Evolutionary conservation across 2,797 vertebrate species (phyloP).

Genomic region (Diplodus puntazzo): DNA sequence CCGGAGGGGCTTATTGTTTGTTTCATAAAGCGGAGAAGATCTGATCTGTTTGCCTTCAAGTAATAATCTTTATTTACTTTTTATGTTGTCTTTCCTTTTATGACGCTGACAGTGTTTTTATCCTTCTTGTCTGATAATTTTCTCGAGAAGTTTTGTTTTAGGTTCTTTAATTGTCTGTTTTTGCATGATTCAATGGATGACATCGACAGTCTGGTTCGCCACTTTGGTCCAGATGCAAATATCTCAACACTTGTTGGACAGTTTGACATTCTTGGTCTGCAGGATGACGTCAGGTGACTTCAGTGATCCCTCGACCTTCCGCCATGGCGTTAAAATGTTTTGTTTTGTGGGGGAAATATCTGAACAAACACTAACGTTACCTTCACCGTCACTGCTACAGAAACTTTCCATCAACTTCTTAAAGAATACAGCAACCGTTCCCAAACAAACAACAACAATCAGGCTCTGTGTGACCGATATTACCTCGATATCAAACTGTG

Average conservation of each 20-base stretch:
- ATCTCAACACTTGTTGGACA: too few relatives aligned
- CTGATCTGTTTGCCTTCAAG: not conserved
- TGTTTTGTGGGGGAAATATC: not conserved
- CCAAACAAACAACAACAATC: too few relatives aligned
- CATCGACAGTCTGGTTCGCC: too few relatives aligned
- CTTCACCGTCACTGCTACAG: too few relatives aligned
- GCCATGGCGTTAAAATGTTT: not conserved
- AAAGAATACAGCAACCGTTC: too few relatives aligned
- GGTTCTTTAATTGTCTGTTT: not conserved
- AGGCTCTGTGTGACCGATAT: not conserved
- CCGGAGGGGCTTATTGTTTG: not conserved
- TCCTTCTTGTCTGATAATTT: not conserved
- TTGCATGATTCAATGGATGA: too few relatives aligned
- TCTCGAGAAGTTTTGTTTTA: not conserved
- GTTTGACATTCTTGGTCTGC: not conserved
- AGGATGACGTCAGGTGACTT: not conserved
- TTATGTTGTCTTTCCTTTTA: not conserved
- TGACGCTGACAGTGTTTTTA: not conserved
- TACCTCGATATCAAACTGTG: not conserved
- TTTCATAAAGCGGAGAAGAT: slow-evolving; percentile 12
- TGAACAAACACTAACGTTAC: too few relatives aligned
- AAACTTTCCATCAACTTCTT: too few relatives aligned
- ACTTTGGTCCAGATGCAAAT: too few relatives aligned
- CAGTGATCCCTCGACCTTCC: not conserved
- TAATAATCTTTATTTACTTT: slow-evolving; percentile 1